Percentiles rank a stretch among this genome's conserved stretches.
Conservation (phyloP, 2,113 vertebrate species). For the Electrona antarctica region DNA sequence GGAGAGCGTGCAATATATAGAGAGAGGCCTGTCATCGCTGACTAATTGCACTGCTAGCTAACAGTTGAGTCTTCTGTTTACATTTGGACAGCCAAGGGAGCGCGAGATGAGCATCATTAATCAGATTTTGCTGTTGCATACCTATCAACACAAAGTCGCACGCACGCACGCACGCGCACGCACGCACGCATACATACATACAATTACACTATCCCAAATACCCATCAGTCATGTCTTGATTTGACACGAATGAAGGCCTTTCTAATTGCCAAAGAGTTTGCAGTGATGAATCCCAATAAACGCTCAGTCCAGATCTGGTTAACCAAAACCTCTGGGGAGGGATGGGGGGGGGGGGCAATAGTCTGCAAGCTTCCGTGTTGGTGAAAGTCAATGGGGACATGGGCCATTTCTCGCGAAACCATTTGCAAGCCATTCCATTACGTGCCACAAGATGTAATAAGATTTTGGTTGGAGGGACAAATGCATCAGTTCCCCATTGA, state of each 20-base stretch:
- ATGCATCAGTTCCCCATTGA: slow-evolving; percentile 36
- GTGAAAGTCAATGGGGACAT: slow-evolving; percentile 51
- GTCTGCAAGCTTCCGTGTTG: slow-evolving; percentile 34
- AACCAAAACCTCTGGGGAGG: slow-evolving; percentile 48
- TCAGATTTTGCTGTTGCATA: slow-evolving; percentile 61
- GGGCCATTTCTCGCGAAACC: slow-evolving; percentile 43
- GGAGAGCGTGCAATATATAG: slow-evolving; percentile 25
- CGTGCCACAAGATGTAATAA: slow-evolving; percentile 10
- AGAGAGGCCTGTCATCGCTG: slow-evolving; percentile 62
- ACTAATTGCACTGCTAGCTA: slow-evolving; percentile 73
- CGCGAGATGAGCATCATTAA: slow-evolving; percentile 71
- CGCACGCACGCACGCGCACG: background rate
- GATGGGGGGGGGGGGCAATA: background rate
- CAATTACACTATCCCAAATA: slow-evolving; percentile 58
- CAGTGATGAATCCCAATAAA: slow-evolving; percentile 66
- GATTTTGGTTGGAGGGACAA: slow-evolving; percentile 19
- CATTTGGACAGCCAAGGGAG: slow-evolving; percentile 68
- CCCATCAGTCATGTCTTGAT: slow-evolving; percentile 71
- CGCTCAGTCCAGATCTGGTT: slow-evolving; percentile 52
- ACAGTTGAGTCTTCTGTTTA: slow-evolving; percentile 75
- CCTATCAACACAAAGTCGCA: slow-evolving; percentile 3
- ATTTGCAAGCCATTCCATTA: slow-evolving; percentile 39
- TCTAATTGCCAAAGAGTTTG: slow-evolving; percentile 64
- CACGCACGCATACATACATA: slow-evolving; percentile 35
- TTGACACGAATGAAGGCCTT: slow-evolving; percentile 64